Conservation (phyloP, 2,888 invertebrate species). For the Leptura quadrifasciata region DNA sequence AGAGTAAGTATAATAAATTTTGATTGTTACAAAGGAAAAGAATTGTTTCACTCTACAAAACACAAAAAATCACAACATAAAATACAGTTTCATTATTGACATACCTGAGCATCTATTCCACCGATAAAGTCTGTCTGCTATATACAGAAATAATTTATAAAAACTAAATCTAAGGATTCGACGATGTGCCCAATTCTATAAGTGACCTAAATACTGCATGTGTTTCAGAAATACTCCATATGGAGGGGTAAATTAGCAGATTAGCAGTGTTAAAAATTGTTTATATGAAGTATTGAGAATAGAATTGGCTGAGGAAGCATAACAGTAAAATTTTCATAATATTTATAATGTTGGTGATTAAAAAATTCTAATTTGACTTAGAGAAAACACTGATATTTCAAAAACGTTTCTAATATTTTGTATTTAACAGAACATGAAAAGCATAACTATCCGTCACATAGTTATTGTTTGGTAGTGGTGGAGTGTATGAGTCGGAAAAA, state of each 20-base stretch:
- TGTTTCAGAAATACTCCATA: not conserved
- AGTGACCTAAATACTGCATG: not conserved
- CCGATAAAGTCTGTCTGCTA: conserved; percentile 65
- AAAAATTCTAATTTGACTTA: no score
- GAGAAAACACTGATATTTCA: no score
- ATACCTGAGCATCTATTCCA: conserved; percentile 81
- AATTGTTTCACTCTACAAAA: conserved; percentile 12
- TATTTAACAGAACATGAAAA: no score
- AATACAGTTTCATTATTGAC: conserved; percentile 53
- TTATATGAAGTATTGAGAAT: no score
- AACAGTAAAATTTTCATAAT: no score
- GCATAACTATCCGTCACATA: no score
- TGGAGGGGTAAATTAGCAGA: not conserved
- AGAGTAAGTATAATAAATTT: not conserved
- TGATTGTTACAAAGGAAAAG: not conserved
- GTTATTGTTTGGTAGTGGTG: no score
- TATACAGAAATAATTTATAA: conserved; percentile 49
- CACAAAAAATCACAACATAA: conserved; percentile 38
- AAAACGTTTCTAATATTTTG: no score
- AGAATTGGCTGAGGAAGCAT: no score
- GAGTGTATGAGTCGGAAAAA: no score
- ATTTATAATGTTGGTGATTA: no score
- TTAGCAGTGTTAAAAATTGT: not conserved
- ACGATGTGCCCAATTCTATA: conserved; percentile 28
- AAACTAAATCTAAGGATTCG: conserved; percentile 33